Evolutionary conservation across 2,113 vertebrate genomes (phyloP).

Genomic region (Heterochromis multidens): DNA sequence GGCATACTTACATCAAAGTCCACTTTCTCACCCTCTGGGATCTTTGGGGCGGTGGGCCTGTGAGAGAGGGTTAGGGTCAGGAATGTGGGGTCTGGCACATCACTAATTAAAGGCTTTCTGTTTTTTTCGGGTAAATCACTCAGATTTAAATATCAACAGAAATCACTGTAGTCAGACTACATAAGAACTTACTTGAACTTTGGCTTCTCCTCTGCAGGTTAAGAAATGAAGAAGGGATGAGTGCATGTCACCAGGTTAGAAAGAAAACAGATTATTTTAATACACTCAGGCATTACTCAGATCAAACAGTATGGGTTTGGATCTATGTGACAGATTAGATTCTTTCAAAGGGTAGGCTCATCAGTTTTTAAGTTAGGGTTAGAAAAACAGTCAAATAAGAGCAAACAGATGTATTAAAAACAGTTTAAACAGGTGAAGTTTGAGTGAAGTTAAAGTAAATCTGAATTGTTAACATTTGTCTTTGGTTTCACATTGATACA

Average conservation of each 20-base stretch:
- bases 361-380: background rate
- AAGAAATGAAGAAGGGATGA: slow-evolving; percentile 69
- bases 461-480: background rate
- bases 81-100: background rate
- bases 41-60: slow-evolving; percentile 90
- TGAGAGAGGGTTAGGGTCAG: background rate
- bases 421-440: background rate
- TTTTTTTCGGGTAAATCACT: background rate
- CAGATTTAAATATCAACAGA: background rate
- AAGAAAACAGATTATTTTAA: slow-evolving; percentile 26
- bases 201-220: slow-evolving; percentile 86
- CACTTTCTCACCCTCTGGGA: slow-evolving; percentile 97
- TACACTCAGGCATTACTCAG: slow-evolving; percentile 31
- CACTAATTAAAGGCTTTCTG: background rate
- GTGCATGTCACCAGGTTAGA: slow-evolving; percentile 70
- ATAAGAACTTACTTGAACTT: slow-evolving; percentile 88
- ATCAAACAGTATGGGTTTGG: background rate
- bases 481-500: background rate
- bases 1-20: slow-evolving; percentile 94
- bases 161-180: background rate
- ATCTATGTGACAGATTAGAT: background rate
- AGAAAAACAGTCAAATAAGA: slow-evolving; percentile 1
- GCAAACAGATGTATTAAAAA: background rate
- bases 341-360: background rate
- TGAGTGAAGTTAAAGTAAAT: background rate